These are phyloP conservation scores for Venusia cambrica DNA, from an alignment of 2,888 invertebrate genomes.

Conservation along the genomic window DNA sequence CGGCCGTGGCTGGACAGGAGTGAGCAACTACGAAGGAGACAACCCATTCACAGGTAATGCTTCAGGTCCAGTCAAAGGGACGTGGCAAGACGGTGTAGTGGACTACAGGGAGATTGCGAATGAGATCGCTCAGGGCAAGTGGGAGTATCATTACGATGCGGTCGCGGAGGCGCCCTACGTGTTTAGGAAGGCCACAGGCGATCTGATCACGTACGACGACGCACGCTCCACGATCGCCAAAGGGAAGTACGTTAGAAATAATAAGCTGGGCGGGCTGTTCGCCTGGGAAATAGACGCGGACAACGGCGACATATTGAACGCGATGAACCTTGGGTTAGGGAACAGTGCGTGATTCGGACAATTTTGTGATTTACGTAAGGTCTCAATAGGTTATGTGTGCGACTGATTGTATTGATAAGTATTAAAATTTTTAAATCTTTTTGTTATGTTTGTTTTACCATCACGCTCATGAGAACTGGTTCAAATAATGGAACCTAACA, in stretches of 20 bases:
- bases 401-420: constrained; percentile 23
- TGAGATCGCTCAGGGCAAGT: constrained; percentile 64
- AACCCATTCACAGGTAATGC: constrained; percentile 73
- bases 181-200: constrained; percentile 66
- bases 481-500: too few relatives aligned
- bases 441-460: background rate
- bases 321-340: constrained; percentile 73
- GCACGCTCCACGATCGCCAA: constrained; percentile 71
- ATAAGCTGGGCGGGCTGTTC: constrained; percentile 70
- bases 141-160: constrained; percentile 71
- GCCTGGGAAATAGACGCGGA: constrained; percentile 76
- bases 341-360: constrained; percentile 48
- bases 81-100: constrained; percentile 75
- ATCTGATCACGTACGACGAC: constrained; percentile 70
- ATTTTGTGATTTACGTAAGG: constrained; percentile 27
- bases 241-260: constrained; percentile 71
- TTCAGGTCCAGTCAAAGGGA: constrained; percentile 68
- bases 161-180: constrained; percentile 73
- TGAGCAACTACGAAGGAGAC: constrained; percentile 53
- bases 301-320: constrained; percentile 70
- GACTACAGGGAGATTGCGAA: constrained; percentile 72
- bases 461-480: too few relatives aligned
- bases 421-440: constrained; percentile 16
- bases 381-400: constrained; percentile 25
- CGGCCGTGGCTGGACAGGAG: constrained; percentile 74